Evolutionary conservation across 2,113 vertebrate genomes (phyloP).

Genomic region (Dromas ardeola): DNA sequence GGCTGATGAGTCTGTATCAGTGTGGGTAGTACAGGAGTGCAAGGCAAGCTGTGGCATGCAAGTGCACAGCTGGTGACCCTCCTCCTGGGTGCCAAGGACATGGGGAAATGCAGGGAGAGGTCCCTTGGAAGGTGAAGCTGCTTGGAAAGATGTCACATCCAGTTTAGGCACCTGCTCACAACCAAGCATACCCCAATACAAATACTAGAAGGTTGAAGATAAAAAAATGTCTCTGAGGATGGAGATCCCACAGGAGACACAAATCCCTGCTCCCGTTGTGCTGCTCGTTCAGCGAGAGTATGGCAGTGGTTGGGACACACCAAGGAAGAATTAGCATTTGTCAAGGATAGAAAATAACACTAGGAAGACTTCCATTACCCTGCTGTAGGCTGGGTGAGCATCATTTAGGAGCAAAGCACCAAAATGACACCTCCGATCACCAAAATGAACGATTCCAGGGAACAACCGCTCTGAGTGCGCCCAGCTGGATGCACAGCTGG

Average conservation of each 20-base stretch:
- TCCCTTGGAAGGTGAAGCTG: background rate
- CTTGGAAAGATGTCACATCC: background rate
- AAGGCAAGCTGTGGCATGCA: fast-evolving
- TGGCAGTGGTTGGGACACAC: background rate
- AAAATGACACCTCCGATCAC: background rate
- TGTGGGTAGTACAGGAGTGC: background rate
- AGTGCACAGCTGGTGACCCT: background rate
- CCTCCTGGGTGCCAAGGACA: background rate
- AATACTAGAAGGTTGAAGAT: background rate
- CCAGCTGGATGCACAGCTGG: background rate
- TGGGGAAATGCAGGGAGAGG: background rate
- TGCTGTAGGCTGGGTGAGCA: background rate
- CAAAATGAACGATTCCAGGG: background rate
- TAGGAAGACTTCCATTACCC: background rate
- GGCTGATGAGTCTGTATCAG: background rate
- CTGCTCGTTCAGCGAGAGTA: fast-evolving
- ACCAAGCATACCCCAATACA: background rate
- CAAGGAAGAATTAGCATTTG: background rate
- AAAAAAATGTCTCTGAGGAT: background rate
- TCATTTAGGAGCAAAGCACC: background rate
- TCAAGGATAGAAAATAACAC: background rate
- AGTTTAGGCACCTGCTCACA: background rate
- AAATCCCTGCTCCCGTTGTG: background rate
- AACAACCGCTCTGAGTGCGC: fast-evolving
- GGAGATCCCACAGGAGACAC: background rate